Evolutionary conservation across 2,888 invertebrate species (phyloP).

Genomic region (Acrobeloides nanus): DNA sequence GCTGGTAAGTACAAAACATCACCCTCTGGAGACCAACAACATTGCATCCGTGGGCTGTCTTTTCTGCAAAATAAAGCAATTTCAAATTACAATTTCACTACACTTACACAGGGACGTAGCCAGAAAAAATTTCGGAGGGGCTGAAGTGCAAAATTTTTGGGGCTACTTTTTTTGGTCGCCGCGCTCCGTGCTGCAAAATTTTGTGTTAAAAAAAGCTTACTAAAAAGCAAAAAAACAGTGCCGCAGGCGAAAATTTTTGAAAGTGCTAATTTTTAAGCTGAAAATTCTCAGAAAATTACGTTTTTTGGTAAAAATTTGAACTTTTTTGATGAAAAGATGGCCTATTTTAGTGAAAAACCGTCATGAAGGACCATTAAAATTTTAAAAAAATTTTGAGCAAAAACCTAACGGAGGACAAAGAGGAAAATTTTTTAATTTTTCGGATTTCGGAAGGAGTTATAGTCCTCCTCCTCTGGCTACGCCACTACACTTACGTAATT

Average conservation of each 20-base stretch:
- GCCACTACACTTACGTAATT: too few species aligned
- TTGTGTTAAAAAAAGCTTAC: not conserved
- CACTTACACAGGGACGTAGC: too few species aligned
- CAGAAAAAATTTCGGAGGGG: too few species aligned
- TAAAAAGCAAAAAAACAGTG: not conserved
- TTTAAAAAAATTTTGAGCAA: not conserved
- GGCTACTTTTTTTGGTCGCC: too few species aligned
- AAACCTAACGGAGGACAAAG: not conserved
- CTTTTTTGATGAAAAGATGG: not conserved
- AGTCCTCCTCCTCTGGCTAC: too few species aligned
- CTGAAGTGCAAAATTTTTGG: too few species aligned
- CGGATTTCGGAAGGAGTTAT: too few species aligned
- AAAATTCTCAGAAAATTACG: not conserved
- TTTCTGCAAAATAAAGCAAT: slow-evolving; percentile 3
- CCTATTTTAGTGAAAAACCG: not conserved
- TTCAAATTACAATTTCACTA: not conserved
- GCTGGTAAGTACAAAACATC: slow-evolving; percentile 13
- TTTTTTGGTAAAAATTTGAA: slow-evolving; percentile 7
- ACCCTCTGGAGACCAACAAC: slow-evolving; percentile 1
- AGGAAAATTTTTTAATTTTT: too few species aligned
- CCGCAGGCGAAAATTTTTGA: too few species aligned
- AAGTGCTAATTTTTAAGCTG: not conserved
- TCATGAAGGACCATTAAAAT: slow-evolving; percentile 1
- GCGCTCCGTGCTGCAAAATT: too few species aligned
- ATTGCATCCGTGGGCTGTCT: slow-evolving; percentile 4